phyloP scores from a whole-genome alignment of 2,797 vertebrate genomes.

The Mormyrops boulengeri region DNA sequence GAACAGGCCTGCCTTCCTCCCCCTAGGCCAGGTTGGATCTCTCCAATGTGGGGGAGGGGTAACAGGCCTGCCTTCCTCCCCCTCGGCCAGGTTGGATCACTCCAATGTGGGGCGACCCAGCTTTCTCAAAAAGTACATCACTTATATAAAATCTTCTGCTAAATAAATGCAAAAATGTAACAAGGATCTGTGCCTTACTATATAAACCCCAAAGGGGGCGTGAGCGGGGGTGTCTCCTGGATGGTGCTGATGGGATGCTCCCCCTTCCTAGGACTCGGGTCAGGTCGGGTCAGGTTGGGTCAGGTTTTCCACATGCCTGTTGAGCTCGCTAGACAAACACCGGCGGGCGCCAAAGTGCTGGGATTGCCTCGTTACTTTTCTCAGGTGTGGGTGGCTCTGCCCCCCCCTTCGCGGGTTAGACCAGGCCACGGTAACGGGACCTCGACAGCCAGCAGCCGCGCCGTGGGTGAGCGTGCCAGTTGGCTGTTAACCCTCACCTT shows the following conservation, averaged over 20 bases:
- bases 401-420: neutral
- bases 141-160: neutral
- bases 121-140: neutral
- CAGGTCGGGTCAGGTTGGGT: neutral
- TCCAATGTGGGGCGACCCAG: too few species aligned
- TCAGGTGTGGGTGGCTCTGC: neutral
- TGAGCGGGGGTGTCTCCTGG: neutral
- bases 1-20: too few species aligned
- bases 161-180: neutral
- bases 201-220: neutral
- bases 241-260: neutral
- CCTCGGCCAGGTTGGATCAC: too few species aligned
- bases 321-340: slow-evolving; percentile 20
- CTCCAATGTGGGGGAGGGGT: too few species aligned
- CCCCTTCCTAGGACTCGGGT: neutral
- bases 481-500: neutral
- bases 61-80: too few species aligned
- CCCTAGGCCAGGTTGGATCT: too few species aligned
- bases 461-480: neutral
- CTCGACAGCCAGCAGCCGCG: neutral
- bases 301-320: neutral
- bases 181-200: neutral
- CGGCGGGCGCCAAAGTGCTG: slow-evolving; percentile 7
- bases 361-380: slow-evolving; percentile 26
- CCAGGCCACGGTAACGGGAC: neutral